Evolutionary conservation across 1,140 invertebrate genomes (phyloP).

Genomic region (Pemphigus obesinymphae): DNA sequence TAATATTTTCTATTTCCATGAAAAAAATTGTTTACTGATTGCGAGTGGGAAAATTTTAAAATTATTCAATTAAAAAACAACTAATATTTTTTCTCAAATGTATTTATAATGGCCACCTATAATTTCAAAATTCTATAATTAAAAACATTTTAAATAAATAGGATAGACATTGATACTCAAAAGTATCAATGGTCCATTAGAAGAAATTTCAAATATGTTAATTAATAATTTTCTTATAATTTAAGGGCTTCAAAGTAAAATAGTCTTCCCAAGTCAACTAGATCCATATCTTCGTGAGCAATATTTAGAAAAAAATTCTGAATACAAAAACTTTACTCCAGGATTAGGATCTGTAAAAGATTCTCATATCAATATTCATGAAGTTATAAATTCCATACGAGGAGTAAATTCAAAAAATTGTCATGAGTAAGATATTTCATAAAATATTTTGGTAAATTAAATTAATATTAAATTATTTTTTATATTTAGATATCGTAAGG

Average conservation of each 20-base stretch:
- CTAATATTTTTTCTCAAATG: too few relatives aligned
- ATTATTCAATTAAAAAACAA: too few relatives aligned
- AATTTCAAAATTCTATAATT: too few relatives aligned
- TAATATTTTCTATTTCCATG: too few relatives aligned
- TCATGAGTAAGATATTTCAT: constrained; percentile 54
- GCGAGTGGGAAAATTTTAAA: too few relatives aligned
- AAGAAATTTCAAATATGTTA: too few relatives aligned
- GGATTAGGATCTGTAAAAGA: constrained; percentile 61
- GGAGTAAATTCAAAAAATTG: constrained; percentile 70
- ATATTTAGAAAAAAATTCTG: constrained; percentile 67
- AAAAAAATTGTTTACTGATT: too few relatives aligned
- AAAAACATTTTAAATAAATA: too few relatives aligned
- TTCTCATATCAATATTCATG: constrained; percentile 68
- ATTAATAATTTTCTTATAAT: too few relatives aligned
- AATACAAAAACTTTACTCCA: constrained; percentile 58
- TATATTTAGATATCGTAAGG: constrained; percentile 59
- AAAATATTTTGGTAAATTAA: neutral
- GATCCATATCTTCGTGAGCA: constrained; percentile 63
- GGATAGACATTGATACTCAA: too few relatives aligned
- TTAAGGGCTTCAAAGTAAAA: constrained; percentile 74
- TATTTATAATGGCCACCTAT: too few relatives aligned
- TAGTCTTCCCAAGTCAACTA: constrained; percentile 70
- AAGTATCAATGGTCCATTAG: too few relatives aligned
- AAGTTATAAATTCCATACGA: constrained; percentile 68
- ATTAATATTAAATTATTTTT: neutral